These are phyloP conservation scores for Penaeus chinensis DNA, from an alignment of 1,140 invertebrate species.

Conservation along the genomic window DNA sequence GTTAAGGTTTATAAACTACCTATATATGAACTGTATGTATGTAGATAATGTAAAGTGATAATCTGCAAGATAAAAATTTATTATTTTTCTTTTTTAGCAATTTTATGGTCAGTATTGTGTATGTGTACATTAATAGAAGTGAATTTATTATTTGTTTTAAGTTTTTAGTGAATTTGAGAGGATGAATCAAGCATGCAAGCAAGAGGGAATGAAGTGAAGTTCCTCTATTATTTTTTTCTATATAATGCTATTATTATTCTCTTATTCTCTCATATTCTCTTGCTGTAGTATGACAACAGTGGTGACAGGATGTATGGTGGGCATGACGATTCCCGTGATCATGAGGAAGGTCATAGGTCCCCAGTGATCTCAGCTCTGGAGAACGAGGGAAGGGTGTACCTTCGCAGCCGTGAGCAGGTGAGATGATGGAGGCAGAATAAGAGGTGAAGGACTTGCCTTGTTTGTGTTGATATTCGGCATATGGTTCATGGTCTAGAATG, in stretches of 20 bases:
- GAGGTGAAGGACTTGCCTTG: background rate
- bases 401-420: conserved; percentile 45
- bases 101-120: no score
- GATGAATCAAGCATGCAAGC: no score
- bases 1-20: background rate
- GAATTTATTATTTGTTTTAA: no score
- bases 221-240: background rate
- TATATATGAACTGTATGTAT: background rate
- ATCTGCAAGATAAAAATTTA: no score
- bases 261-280: background rate
- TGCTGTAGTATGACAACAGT: conserved; percentile 29
- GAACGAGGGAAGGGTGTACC: conserved; percentile 41
- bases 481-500: no score
- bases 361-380: conserved; percentile 53
- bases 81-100: no score
- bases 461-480: no score
- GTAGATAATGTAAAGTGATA: no score
- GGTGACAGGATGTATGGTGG: background rate
- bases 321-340: background rate
- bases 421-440: background rate
- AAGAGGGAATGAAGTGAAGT: no score
- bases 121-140: no score
- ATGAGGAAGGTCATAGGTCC: conserved; percentile 39
- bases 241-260: background rate
- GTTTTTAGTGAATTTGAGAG: no score